phyloP scores from a whole-genome alignment of 2,888 invertebrate genomes.

The Drosophila greeni region DNA sequence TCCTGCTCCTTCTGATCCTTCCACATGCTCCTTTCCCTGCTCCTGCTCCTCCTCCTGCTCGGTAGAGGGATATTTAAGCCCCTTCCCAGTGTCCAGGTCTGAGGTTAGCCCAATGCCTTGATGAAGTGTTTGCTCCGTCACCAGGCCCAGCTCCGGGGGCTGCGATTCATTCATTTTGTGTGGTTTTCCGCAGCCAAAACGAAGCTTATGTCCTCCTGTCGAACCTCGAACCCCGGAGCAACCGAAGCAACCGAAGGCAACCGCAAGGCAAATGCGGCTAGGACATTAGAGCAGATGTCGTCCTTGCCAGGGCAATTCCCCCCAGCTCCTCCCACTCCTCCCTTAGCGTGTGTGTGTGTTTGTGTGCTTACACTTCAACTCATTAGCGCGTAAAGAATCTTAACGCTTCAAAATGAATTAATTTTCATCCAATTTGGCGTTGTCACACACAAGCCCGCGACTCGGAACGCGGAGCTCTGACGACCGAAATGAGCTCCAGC shows the following conservation, averaged over 20 bases:
- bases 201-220: slow-evolving; percentile 5
- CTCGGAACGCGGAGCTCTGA: neutral
- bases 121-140: slow-evolving; percentile 31
- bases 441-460: slow-evolving; percentile 46
- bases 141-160: slow-evolving; percentile 1
- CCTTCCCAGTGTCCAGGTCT: slow-evolving; percentile 7
- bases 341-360: slow-evolving; percentile 8
- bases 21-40: neutral
- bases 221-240: too few relatives aligned
- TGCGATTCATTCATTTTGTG: slow-evolving; percentile 32
- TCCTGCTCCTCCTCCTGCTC: neutral
- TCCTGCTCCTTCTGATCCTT: neutral
- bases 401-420: slow-evolving; percentile 73
- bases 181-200: slow-evolving; percentile 27
- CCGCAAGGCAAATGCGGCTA: slow-evolving; percentile 38
- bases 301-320: slow-evolving; percentile 9
- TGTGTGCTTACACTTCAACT: slow-evolving; percentile 60
- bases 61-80: too few relatives aligned
- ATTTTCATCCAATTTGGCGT: slow-evolving; percentile 69
- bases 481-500: slow-evolving; percentile 21
- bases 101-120: slow-evolving; percentile 16
- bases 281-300: slow-evolving; percentile 38
- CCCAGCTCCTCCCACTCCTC: neutral
- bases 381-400: slow-evolving; percentile 69
- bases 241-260: too few relatives aligned